Percentiles rank a stretch among this genome's conserved stretches.
These are phyloP conservation scores for Drosophila mercatorum DNA, from an alignment of 2,888 invertebrate genomes.

Conservation along the genomic window DNA sequence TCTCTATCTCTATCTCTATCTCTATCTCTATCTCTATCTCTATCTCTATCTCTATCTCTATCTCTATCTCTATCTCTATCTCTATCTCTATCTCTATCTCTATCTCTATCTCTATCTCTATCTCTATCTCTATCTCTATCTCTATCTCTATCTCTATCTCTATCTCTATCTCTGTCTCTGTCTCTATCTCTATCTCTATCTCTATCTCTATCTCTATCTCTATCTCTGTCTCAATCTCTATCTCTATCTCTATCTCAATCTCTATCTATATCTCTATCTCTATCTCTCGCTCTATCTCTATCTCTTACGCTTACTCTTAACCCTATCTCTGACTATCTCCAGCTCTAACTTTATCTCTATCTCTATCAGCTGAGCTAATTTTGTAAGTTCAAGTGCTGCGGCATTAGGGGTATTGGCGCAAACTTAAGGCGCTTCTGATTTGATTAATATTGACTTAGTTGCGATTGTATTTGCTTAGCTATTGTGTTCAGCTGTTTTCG, in stretches of 20 bases:
- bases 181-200: not conserved
- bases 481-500: conserved; percentile 77
- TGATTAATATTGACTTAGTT: conserved; percentile 77
- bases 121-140: not conserved
- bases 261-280: not conserved
- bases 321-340: not conserved
- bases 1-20: not conserved
- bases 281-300: not conserved
- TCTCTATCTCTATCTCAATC: not conserved
- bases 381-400: conserved; percentile 21
- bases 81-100: not conserved
- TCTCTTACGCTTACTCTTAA: conserved; percentile 13
- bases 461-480: conserved; percentile 77
- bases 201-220: not conserved
- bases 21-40: not conserved
- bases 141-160: not conserved
- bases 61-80: not conserved
- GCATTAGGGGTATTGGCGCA: conserved; percentile 19
- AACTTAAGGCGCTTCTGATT: conserved; percentile 59
- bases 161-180: not conserved
- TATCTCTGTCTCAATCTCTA: not conserved
- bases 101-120: not conserved
- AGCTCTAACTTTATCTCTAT: conserved; percentile 21
- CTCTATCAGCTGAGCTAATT: conserved; percentile 20
- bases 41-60: not conserved